These are phyloP conservation scores for Myiozetetes cayanensis DNA, from an alignment of 2,113 vertebrate species.

Conservation along the genomic window DNA sequence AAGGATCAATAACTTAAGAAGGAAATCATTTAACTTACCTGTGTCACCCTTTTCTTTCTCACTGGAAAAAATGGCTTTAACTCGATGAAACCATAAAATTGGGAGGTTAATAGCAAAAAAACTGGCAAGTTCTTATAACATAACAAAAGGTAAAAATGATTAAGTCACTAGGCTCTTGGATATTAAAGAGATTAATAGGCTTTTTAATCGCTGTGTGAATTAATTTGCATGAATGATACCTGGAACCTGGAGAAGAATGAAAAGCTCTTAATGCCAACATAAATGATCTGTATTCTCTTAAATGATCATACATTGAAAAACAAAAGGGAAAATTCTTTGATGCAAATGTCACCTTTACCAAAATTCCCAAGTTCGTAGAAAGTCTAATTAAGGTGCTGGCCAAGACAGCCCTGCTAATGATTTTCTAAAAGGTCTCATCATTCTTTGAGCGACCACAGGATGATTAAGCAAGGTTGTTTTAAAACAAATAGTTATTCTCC, in stretches of 20 bases:
- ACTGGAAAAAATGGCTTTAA: slow-evolving; percentile 3
- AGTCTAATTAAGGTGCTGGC: slow-evolving; percentile 50
- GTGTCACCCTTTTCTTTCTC: neutral
- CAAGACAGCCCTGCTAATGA: slow-evolving; percentile 32
- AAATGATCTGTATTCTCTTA: slow-evolving; percentile 42
- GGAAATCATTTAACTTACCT: neutral
- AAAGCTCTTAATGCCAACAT: slow-evolving; percentile 17
- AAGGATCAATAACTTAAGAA: slow-evolving; percentile 2
- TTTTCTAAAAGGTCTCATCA: slow-evolving; percentile 64
- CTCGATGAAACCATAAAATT: neutral
- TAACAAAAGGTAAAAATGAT: slow-evolving; percentile 35
- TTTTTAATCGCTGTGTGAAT: slow-evolving; percentile 31
- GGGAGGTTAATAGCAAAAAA: slow-evolving; percentile 26
- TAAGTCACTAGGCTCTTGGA: slow-evolving; percentile 1
- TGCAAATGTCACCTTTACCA: slow-evolving; percentile 59
- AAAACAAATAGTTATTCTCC: slow-evolving; percentile 52
- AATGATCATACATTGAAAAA: slow-evolving; percentile 44
- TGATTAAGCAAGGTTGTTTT: slow-evolving; percentile 56
- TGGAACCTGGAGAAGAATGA: slow-evolving; percentile 20
- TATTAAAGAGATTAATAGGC: slow-evolving; percentile 53
- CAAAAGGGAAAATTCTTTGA: slow-evolving; percentile 38
- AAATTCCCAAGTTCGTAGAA: slow-evolving; percentile 51
- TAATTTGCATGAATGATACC: slow-evolving; percentile 51
- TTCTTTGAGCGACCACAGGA: neutral
- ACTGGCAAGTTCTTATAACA: neutral